Percentiles rank a stretch among this genome's conserved stretches.
Evolutionary conservation across 2,113 vertebrate genomes (phyloP).

Genomic region (Oreotrochilus melanogaster): DNA sequence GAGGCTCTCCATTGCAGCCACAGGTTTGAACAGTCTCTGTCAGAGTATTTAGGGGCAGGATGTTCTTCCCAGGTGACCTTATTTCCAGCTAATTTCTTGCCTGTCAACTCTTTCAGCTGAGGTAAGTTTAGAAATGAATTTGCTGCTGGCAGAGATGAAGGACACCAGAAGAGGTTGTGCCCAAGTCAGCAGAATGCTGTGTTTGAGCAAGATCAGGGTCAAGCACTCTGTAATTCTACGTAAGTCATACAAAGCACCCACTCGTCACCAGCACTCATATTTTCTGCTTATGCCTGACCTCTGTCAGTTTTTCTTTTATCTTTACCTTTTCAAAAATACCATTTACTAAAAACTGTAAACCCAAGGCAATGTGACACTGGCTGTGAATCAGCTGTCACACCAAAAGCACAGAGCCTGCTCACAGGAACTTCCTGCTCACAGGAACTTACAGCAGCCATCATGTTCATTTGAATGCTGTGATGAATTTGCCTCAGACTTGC

Average conservation of each 20-base stretch:
- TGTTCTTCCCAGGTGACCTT: not conserved
- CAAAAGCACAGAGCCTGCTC: not conserved
- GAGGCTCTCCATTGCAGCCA: not conserved
- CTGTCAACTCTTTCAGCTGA: not conserved
- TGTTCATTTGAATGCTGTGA: not conserved
- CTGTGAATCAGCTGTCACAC: not conserved
- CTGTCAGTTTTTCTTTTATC: not conserved
- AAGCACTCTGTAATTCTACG: not conserved
- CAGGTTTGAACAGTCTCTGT: not conserved
- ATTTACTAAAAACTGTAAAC: not conserved
- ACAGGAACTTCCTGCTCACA: not conserved
- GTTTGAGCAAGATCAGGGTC: not conserved
- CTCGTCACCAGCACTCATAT: not conserved
- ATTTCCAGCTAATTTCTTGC: constrained; percentile 29
- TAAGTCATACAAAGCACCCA: not conserved
- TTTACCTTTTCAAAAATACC: not conserved
- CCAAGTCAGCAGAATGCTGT: not conserved
- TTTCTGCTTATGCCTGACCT: not conserved
- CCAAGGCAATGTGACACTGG: not conserved
- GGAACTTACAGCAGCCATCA: not conserved
- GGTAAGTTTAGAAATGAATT: constrained; percentile 3
- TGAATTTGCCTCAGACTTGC: not conserved
- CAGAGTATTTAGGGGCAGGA: not conserved
- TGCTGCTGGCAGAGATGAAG: constrained; percentile 10
- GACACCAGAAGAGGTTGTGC: not conserved